A percentile compares a stretch with the other conserved stretches of the same genome.
Conservation (phyloP, 2,797 vertebrate species). For the Cephalopachus bancanus region DNA sequence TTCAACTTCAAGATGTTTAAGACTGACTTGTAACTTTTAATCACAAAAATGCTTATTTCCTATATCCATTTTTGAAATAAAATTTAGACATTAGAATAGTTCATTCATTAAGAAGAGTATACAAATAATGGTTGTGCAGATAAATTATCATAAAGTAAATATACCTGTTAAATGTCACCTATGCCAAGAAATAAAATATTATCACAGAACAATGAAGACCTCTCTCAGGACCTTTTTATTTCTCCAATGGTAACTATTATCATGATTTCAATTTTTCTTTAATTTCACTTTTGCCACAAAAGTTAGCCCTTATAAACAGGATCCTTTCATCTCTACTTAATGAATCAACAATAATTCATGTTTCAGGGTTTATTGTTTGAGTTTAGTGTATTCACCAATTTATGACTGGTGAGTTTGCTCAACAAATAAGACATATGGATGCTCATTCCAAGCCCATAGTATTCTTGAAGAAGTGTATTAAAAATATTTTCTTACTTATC, state of each 20-base stretch:
- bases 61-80: not conserved
- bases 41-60: not conserved
- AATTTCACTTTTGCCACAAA: not conserved
- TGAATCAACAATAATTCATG: not conserved
- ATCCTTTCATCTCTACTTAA: constrained; percentile 4
- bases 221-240: not conserved
- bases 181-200: not conserved
- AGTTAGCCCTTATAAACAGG: not conserved
- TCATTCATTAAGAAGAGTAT: not conserved
- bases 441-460: not conserved
- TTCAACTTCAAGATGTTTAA: not conserved
- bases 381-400: not conserved
- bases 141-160: not conserved
- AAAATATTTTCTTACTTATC: not conserved
- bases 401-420: not conserved
- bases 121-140: not conserved
- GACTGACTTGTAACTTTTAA: not conserved
- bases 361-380: not conserved
- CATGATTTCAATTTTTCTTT: not conserved
- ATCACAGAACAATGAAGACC: not conserved
- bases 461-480: not conserved
- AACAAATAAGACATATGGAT: not conserved
- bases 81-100: not conserved
- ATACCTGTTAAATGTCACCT: not conserved
- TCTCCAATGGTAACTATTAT: not conserved